phyloP scores from a whole-genome alignment of 2,113 vertebrate genomes.

The Turdus rufiventris region DNA sequence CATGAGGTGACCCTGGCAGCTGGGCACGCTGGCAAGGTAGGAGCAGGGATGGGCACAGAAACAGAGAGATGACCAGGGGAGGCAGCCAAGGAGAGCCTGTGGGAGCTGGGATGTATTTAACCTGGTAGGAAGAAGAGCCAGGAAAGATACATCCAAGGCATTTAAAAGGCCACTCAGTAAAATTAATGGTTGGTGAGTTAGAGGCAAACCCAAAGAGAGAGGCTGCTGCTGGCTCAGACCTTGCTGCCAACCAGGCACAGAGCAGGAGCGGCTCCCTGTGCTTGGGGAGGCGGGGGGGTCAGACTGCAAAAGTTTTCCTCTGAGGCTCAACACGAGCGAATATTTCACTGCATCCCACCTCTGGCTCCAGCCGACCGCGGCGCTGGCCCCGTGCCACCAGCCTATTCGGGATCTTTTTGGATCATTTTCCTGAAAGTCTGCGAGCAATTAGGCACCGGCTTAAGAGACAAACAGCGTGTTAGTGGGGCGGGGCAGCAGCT shows the following conservation, averaged over 20 bases:
- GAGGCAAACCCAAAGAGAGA: not conserved
- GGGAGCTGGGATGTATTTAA: not conserved
- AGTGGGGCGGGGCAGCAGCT: not conserved
- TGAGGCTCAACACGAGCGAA: not conserved
- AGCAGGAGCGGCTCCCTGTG: not conserved
- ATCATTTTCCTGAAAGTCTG: constrained; percentile 33
- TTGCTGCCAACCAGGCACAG: fast-evolving
- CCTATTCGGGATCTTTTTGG: not conserved
- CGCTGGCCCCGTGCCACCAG: not conserved
- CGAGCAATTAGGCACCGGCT: constrained; percentile 8
- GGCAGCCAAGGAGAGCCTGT: not conserved
- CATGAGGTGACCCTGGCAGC: fast-evolving
- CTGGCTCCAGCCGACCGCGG: not conserved
- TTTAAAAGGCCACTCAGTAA: constrained; percentile 25
- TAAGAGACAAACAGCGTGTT: not conserved
- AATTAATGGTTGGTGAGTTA: constrained; percentile 6
- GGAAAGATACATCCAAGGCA: not conserved
- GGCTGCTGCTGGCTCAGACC: not conserved
- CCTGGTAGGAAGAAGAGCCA: not conserved
- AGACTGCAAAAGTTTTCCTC: not conserved
- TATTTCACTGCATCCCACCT: not conserved
- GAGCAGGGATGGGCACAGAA: not conserved
- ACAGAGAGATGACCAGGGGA: not conserved
- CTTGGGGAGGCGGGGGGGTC: not conserved
- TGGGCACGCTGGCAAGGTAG: fast-evolving